Percentiles rank a stretch among this genome's conserved stretches.
phyloP scores from a whole-genome alignment of 2,113 vertebrate species.

The Forbesichthys papilliferus region DNA sequence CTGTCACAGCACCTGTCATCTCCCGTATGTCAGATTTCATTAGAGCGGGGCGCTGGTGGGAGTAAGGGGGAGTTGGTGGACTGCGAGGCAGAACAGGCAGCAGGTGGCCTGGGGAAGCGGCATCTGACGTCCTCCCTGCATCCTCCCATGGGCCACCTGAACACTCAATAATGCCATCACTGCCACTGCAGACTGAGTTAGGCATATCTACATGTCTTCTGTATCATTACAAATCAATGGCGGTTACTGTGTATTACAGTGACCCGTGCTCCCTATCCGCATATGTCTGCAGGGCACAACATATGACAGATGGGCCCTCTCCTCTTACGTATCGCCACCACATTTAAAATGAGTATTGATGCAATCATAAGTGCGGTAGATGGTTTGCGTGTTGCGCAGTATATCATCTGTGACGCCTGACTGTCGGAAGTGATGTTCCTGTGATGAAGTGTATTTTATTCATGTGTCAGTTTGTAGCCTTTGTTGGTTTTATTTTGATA shows the following conservation, averaged over 20 bases:
- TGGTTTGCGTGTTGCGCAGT: background rate
- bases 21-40: slow-evolving; percentile 72
- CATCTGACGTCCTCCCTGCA: slow-evolving; percentile 48
- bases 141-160: slow-evolving; percentile 44
- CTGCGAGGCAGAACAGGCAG: slow-evolving; percentile 49
- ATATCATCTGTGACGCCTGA: background rate
- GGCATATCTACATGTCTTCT: slow-evolving; percentile 41
- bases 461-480: background rate
- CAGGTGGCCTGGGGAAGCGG: slow-evolving; percentile 65
- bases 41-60: slow-evolving; percentile 25
- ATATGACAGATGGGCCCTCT: background rate
- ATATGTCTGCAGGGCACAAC: slow-evolving; percentile 21
- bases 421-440: background rate
- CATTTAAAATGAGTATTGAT: background rate
- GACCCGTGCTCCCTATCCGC: background rate
- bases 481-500: background rate
- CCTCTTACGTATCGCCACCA: background rate
- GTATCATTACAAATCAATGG: slow-evolving; percentile 41
- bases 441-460: background rate
- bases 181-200: slow-evolving; percentile 33
- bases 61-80: slow-evolving; percentile 38
- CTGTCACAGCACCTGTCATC: slow-evolving; percentile 73
- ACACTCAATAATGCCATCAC: slow-evolving; percentile 39
- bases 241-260: slow-evolving; percentile 21
- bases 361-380: background rate